Base-by-base conservation (phyloP, 2,888 invertebrate genomes). In the Bombylius major region DNA sequence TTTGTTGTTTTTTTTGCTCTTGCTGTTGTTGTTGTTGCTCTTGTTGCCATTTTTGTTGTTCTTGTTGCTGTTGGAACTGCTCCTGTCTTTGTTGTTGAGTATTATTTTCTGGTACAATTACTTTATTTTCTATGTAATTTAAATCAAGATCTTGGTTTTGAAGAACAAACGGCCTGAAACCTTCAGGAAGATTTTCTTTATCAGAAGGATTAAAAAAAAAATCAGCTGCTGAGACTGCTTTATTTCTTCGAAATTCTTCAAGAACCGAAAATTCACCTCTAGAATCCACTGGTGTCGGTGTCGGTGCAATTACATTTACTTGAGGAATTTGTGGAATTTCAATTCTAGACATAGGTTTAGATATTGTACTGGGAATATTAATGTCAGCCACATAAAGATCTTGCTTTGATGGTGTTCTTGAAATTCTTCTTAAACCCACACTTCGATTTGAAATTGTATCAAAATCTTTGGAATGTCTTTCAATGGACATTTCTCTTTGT, bases 341-440 rank as follows among this genome's bases (percentile, higher is more conserved):
- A 33, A 54, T 56, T 54, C 42, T 53, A 9, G 59, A 59, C 3
- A 53, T 53, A 34, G 54, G 55, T 34, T 57, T 51, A 4, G 55
- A 55, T 33, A 52, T 48, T 47, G 51, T 34, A 49, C n/a, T 8
- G 31, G 45, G 32, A 31, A 73, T 70, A 50, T 69, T 72, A 5
- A 73, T 69, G 48, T 73, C 73, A 0, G 72, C 72, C 13, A 74
- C 68, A 60, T 67, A 72, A 1, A 73, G 60, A 54, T 73, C 72
- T 31, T 67, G 66, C 55, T 70, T 70, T 5, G 74, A 73, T 32
- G 71, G 67, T 5, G 68, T 69, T 3, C 67, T 65, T 12, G 72
- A 70, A 42, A 73, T 67, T 44, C 71, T 67, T 6, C 71, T 67
- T 47, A 73, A 33, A 0, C 73, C 73, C 36, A 68, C 68, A 56